Evolutionary conservation across 2,888 invertebrate genomes (phyloP).

Genomic region (Drosophila heteroneura): DNA sequence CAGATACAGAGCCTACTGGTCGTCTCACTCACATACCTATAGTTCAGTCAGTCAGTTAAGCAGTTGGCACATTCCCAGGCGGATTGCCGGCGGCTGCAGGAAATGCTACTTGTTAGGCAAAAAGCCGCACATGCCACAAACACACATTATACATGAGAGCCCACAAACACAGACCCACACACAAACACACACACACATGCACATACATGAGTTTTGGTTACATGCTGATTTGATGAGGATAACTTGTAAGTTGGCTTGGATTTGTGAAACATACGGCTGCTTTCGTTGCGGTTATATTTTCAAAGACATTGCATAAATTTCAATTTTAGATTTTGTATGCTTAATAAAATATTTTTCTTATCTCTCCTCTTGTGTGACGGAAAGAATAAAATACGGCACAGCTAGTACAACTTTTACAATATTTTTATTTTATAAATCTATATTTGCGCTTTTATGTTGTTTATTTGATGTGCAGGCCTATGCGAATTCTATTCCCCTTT

Average conservation of each 20-base stretch:
- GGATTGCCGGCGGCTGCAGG: constrained; percentile 65
- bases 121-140: constrained; percentile 63
- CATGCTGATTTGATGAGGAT: constrained; percentile 60
- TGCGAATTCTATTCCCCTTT: constrained; percentile 1
- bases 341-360: constrained; percentile 71
- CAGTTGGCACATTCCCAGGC: constrained; percentile 66
- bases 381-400: constrained; percentile 8
- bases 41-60: constrained; percentile 69
- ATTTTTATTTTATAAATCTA: constrained; percentile 17
- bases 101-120: constrained; percentile 70
- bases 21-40: constrained; percentile 36
- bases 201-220: constrained; percentile 21
- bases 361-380: constrained; percentile 38
- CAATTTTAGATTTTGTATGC: constrained; percentile 74
- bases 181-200: constrained; percentile 1
- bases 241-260: constrained; percentile 66
- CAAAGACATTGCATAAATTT: constrained; percentile 68
- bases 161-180: constrained; percentile 3
- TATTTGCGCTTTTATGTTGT: constrained; percentile 3
- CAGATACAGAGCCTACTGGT: constrained; percentile 6
- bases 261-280: constrained; percentile 36
- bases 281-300: constrained; percentile 37
- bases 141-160: constrained; percentile 40
- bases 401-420: constrained; percentile 9
- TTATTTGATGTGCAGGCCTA: constrained; percentile 24